These are phyloP conservation scores for Julus scandinavius DNA, from an alignment of 2,888 invertebrate species.

Conservation along the genomic window DNA sequence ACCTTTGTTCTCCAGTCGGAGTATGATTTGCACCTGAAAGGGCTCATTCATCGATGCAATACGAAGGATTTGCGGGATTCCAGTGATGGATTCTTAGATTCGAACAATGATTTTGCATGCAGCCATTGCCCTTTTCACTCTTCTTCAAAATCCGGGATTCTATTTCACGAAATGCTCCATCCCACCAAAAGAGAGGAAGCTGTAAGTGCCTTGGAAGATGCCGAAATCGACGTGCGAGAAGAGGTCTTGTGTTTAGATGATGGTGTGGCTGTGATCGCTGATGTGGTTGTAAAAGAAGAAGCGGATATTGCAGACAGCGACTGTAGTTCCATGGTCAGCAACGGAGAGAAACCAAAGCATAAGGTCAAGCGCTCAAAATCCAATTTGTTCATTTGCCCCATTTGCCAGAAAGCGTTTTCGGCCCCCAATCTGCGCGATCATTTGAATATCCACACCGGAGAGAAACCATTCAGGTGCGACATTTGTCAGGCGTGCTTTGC, in stretches of 20 bases:
- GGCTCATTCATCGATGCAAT: slow-evolving; percentile 64
- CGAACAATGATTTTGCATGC: slow-evolving; percentile 26
- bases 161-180: slow-evolving; percentile 74
- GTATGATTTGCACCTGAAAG: slow-evolving; percentile 72
- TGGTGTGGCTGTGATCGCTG: neutral
- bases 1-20: slow-evolving; percentile 81
- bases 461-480: slow-evolving; percentile 60
- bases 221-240: neutral
- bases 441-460: slow-evolving; percentile 63
- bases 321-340: neutral
- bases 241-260: neutral
- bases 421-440: slow-evolving; percentile 63
- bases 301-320: neutral
- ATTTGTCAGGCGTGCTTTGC: slow-evolving; percentile 62
- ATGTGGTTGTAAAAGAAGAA: neutral
- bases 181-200: slow-evolving; percentile 63
- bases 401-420: slow-evolving; percentile 62
- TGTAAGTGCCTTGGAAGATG: slow-evolving; percentile 67
- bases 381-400: slow-evolving; percentile 63
- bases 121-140: slow-evolving; percentile 69
- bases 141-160: slow-evolving; percentile 76
- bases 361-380: neutral
- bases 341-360: neutral
- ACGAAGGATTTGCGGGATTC: slow-evolving; percentile 52
- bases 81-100: neutral